These are phyloP conservation scores for Chelonia mydas DNA, from an alignment of 2,797 vertebrate species.

Conservation along the genomic window DNA sequence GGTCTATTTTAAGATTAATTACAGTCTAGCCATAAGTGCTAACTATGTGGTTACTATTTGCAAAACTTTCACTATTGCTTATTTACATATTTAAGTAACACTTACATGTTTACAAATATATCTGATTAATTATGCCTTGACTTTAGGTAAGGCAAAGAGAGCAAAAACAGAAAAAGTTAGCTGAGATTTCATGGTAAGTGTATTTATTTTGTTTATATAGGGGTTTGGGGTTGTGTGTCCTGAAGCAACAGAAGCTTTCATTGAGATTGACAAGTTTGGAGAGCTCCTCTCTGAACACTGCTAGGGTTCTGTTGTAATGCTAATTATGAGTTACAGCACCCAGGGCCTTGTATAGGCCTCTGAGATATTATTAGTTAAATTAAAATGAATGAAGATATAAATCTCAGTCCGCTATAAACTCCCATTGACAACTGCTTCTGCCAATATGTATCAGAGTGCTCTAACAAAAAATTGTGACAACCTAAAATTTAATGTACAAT, in stretches of 20 bases:
- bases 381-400: background rate
- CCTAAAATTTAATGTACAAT: background rate
- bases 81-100: background rate
- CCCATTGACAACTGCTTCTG: background rate
- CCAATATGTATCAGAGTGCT: background rate
- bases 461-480: background rate
- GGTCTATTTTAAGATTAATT: background rate
- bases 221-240: background rate
- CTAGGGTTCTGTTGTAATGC: background rate
- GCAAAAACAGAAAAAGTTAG: background rate
- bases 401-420: background rate
- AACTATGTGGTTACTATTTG: background rate
- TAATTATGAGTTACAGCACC: background rate
- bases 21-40: background rate
- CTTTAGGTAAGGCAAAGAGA: background rate
- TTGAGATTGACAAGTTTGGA: background rate
- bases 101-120: background rate
- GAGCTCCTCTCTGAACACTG: background rate
- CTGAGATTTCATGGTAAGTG: background rate
- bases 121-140: background rate
- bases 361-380: slow-evolving; percentile 1
- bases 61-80: background rate
- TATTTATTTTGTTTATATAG: background rate
- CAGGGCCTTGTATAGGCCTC: background rate
- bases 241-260: background rate